Conservation (phyloP, 2,888 invertebrate genomes). For the Philhelius pedissequus region DNA sequence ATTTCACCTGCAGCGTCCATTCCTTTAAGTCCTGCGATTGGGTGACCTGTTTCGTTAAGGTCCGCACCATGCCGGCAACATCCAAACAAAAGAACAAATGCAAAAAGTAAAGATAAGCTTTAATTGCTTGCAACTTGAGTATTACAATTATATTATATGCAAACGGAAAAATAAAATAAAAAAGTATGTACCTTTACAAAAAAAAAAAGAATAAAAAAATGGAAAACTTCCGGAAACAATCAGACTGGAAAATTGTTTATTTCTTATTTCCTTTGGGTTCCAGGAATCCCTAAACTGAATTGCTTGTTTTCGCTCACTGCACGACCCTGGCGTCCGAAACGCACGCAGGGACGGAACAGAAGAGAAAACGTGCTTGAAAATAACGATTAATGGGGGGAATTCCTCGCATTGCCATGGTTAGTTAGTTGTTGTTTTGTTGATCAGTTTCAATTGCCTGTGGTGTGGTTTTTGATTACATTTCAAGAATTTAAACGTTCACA, state of each 20-base stretch:
- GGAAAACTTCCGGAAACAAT: conserved; percentile 36
- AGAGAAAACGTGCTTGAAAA: background rate
- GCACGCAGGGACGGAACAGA: too few relatives aligned
- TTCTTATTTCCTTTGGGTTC: background rate
- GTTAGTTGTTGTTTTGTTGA: background rate
- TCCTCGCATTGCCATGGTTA: background rate
- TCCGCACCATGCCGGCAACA: background rate
- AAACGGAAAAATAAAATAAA: conserved; percentile 33
- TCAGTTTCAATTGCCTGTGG: too few relatives aligned
- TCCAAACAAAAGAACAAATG: background rate
- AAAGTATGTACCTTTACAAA: too few relatives aligned
- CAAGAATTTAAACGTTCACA: too few relatives aligned
- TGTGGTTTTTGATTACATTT: too few relatives aligned
- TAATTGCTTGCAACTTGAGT: conserved; percentile 24
- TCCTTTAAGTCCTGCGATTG: conserved; percentile 88
- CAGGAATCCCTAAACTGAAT: background rate
- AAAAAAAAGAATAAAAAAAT: conserved; percentile 2
- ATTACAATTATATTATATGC: conserved; percentile 12
- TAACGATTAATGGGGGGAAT: background rate
- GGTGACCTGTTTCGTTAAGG: conserved; percentile 73
- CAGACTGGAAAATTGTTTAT: conserved; percentile 55
- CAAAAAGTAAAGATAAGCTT: conserved; percentile 15
- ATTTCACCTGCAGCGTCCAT: conserved; percentile 93
- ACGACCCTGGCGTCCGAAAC: too few relatives aligned
- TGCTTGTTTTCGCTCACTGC: background rate